Conservation (phyloP, 2,888 invertebrate genomes). For the Drosophila setosimentum region DNA sequence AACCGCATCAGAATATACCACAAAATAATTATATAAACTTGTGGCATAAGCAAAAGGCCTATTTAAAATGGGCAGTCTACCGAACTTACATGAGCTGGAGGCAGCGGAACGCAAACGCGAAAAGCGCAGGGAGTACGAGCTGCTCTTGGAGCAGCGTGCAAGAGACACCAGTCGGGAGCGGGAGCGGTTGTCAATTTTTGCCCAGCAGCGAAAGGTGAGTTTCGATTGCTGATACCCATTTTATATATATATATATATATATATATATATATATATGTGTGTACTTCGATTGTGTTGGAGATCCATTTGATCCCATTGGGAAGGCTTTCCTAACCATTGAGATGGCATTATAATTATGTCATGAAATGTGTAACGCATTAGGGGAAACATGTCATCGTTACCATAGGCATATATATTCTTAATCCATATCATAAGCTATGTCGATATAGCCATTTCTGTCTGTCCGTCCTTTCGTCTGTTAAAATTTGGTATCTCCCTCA, state of each 20-base stretch:
- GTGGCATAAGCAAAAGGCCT: constrained; percentile 4
- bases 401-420: background rate
- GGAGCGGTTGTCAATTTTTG: constrained; percentile 79
- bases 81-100: constrained; percentile 88
- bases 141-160: constrained; percentile 80
- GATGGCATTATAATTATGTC: background rate
- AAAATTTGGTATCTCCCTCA: background rate
- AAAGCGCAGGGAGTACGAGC: constrained; percentile 82
- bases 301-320: background rate
- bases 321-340: background rate
- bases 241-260: constrained; percentile 10
- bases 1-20: background rate
- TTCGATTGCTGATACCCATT: constrained; percentile 4
- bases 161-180: constrained; percentile 82
- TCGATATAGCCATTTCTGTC: too few species aligned
- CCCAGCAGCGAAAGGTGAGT: constrained; percentile 82
- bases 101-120: constrained; percentile 83
- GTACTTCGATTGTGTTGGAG: background rate
- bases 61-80: constrained; percentile 88
- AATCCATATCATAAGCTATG: background rate
- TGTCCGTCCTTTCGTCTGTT: background rate
- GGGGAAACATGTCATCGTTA: background rate
- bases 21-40: constrained; percentile 8
- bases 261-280: constrained; percentile 10
- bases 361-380: background rate